Percentiles rank a stretch among this genome's conserved stretches.
phyloP scores from a whole-genome alignment of 2,797 vertebrate genomes.

The Pantherophis vulpinus region DNA sequence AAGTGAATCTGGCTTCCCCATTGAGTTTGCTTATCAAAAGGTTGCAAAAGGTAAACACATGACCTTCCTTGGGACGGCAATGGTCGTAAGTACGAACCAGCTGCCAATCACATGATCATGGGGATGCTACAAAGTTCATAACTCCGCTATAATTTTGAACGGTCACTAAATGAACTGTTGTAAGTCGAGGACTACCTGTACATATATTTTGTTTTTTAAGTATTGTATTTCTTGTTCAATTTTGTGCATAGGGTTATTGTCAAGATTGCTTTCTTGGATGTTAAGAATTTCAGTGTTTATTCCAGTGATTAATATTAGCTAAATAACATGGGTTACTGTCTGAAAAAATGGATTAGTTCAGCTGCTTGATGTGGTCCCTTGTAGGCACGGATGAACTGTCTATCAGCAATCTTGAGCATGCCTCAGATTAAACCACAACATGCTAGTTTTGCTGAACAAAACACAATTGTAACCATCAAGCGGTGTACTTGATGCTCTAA shows the following conservation, averaged over 20 bases:
- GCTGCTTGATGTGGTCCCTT: background rate
- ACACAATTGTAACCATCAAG: background rate
- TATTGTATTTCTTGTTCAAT: background rate
- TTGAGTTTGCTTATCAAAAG: background rate
- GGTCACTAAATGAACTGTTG: background rate
- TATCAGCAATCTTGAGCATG: background rate
- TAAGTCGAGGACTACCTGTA: background rate
- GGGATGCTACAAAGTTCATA: background rate
- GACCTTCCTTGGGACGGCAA: background rate
- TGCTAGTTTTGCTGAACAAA: background rate
- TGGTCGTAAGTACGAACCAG: background rate
- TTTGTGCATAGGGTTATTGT: background rate
- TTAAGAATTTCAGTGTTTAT: background rate
- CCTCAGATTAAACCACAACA: background rate
- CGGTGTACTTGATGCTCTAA: background rate
- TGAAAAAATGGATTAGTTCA: background rate
- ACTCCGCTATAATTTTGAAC: background rate
- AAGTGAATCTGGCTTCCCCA: background rate
- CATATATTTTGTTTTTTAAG: background rate
- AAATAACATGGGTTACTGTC: background rate
- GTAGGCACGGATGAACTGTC: background rate
- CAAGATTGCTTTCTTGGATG: background rate
- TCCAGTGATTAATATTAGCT: background rate
- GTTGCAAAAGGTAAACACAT: background rate
- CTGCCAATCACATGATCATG: background rate